Percentiles rank a stretch among this genome's conserved stretches.
Evolutionary conservation across 2,113 vertebrate species (phyloP).

Genomic region (Oceanodroma tethys): DNA sequence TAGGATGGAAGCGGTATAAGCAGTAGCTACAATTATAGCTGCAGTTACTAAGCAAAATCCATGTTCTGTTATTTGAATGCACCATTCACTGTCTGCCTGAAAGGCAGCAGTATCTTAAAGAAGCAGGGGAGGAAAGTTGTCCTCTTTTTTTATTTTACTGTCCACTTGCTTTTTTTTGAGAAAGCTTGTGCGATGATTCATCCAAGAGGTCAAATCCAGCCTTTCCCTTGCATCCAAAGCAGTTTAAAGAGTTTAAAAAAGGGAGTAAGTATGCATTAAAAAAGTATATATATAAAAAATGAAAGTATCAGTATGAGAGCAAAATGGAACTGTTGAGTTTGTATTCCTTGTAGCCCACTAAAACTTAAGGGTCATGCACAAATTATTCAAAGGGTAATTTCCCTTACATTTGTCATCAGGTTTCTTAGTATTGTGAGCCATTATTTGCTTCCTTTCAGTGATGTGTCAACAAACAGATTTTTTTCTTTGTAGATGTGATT

Average conservation of each 20-base stretch:
- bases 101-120: not conserved
- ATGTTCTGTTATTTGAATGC: not conserved
- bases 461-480: not conserved
- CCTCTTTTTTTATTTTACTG: not conserved
- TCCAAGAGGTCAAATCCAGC: not conserved
- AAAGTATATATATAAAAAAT: not conserved
- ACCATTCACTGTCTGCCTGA: not conserved
- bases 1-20: not conserved
- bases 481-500: not conserved
- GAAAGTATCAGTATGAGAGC: not conserved
- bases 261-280: not conserved
- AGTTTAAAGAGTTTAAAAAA: not conserved
- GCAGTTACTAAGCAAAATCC: slow-evolving; percentile 35
- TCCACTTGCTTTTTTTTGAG: not conserved
- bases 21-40: slow-evolving; percentile 22
- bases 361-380: not conserved
- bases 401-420: not conserved
- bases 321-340: not conserved
- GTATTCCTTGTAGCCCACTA: not conserved
- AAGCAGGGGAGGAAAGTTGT: not conserved
- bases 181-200: not conserved
- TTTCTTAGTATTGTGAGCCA: not conserved
- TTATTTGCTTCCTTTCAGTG: slow-evolving; percentile 9
- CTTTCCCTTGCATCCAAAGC: not conserved
- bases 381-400: not conserved